These are phyloP conservation scores for Sphenopsis melanotis DNA, from an alignment of 2,797 vertebrate genomes.

Conservation along the genomic window DNA sequence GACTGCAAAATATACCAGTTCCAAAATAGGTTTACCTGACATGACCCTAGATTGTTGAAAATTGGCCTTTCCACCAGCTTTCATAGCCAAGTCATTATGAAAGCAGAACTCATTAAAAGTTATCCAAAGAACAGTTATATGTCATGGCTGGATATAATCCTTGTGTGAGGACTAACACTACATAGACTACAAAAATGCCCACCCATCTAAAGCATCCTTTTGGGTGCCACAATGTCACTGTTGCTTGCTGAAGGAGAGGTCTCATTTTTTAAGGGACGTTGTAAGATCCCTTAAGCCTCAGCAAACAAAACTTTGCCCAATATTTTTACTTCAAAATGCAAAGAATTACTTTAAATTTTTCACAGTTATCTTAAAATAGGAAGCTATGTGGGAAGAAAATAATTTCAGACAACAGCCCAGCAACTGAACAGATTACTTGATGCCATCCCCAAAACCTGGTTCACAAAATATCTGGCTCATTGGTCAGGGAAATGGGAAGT, in stretches of 20 bases:
- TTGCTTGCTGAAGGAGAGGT: neutral
- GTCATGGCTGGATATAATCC: neutral
- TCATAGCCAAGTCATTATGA: neutral
- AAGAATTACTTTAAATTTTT: neutral
- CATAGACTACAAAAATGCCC: neutral
- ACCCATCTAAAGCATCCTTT: neutral
- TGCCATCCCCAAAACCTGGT: neutral
- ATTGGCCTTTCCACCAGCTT: neutral
- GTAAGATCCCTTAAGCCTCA: neutral
- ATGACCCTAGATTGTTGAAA: neutral
- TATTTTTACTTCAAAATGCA: neutral
- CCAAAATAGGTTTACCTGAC: neutral
- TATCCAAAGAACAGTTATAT: neutral
- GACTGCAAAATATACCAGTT: neutral
- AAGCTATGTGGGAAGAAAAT: neutral
- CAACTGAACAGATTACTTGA: neutral
- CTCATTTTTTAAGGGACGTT: neutral
- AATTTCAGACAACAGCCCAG: neutral
- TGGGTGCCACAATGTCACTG: neutral
- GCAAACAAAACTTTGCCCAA: neutral
- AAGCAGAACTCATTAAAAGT: neutral
- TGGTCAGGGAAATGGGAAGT: conserved; percentile 31
- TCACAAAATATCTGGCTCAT: conserved; percentile 31
- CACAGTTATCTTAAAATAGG: neutral
- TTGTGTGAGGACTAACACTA: neutral